A percentile compares a stretch with the other conserved stretches of the same genome.
Evolutionary conservation across 2,888 invertebrate genomes (phyloP).

Genomic region (Hyppa rectilinea): DNA sequence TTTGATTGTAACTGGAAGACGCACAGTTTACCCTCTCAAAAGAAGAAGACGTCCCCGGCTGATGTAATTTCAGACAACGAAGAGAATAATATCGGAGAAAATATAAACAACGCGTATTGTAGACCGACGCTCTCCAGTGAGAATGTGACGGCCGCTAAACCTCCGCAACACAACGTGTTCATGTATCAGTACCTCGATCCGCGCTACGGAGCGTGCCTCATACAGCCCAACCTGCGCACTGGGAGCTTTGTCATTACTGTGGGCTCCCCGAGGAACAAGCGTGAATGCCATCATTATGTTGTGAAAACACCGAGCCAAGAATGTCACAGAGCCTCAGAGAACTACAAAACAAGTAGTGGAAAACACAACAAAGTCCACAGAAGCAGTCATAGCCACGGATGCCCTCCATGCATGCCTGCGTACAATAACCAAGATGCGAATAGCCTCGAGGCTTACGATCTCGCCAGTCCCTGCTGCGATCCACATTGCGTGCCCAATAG

Average conservation of each 20-base stretch:
- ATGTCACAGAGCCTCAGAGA: slow-evolving; percentile 81
- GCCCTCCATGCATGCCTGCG: slow-evolving; percentile 93
- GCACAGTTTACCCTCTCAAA: slow-evolving; percentile 96
- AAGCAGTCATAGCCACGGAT: slow-evolving; percentile 90
- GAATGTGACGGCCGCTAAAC: slow-evolving; percentile 91
- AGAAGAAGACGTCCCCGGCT: slow-evolving; percentile 92
- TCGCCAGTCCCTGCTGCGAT: slow-evolving; percentile 96
- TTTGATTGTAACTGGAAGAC: slow-evolving; percentile 97
- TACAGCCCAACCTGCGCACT: slow-evolving; percentile 92
- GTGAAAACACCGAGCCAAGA: slow-evolving; percentile 85
- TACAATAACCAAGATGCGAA: slow-evolving; percentile 93
- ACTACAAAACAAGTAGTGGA: slow-evolving; percentile 76
- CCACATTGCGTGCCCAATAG: slow-evolving; percentile 95
- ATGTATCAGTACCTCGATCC: slow-evolving; percentile 94
- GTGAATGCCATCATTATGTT: slow-evolving; percentile 93
- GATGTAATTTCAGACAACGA: slow-evolving; percentile 86
- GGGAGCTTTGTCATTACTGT: slow-evolving; percentile 94
- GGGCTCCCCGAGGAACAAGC: slow-evolving; percentile 92
- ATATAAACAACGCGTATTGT: slow-evolving; percentile 92
- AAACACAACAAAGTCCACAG: slow-evolving; percentile 83
- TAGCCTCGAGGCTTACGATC: slow-evolving; percentile 96
- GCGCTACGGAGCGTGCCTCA: slow-evolving; percentile 92
- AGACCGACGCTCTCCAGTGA: slow-evolving; percentile 96
- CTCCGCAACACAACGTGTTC: slow-evolving; percentile 87
- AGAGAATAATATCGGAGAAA: slow-evolving; percentile 84